phyloP scores from a whole-genome alignment of 2,797 vertebrate genomes.

The Sphaeramia orbicularis region DNA sequence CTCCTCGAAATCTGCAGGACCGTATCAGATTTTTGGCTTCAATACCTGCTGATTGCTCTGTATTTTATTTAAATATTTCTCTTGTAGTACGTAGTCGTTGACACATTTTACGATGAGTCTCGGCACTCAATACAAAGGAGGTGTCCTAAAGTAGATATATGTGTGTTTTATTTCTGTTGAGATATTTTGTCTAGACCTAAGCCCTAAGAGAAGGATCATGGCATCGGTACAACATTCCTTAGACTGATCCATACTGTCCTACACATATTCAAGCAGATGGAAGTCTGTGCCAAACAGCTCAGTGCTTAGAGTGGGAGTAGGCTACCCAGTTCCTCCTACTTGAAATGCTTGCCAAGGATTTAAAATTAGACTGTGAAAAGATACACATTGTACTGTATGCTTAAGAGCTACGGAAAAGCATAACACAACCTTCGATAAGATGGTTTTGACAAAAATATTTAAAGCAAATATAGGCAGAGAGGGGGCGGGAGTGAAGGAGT shows the following conservation, averaged over 20 bases:
- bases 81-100: constrained; percentile 27
- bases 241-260: constrained; percentile 62
- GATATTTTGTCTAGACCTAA: constrained; percentile 47
- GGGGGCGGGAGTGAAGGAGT: constrained; percentile 18
- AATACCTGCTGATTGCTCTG: constrained; percentile 16
- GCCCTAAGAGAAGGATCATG: constrained; percentile 46
- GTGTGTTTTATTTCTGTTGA: constrained; percentile 30
- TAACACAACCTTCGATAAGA: constrained; percentile 52
- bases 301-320: constrained; percentile 58
- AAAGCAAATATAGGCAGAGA: constrained; percentile 40
- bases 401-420: constrained; percentile 55
- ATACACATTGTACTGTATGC: constrained; percentile 67
- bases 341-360: constrained; percentile 64
- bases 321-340: constrained; percentile 66
- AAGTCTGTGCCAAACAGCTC: constrained; percentile 66
- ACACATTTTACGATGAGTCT: constrained; percentile 14
- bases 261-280: constrained; percentile 64
- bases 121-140: constrained; percentile 21
- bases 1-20: constrained; percentile 19
- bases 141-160: constrained; percentile 36
- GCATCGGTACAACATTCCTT: constrained; percentile 68
- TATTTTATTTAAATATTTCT: constrained; percentile 35
- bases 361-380: constrained; percentile 73
- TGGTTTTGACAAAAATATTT: constrained; percentile 53
- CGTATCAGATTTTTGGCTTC: constrained; percentile 19